phyloP scores from a whole-genome alignment of 2,888 invertebrate genomes.

The Ypsolopha scabrella region DNA sequence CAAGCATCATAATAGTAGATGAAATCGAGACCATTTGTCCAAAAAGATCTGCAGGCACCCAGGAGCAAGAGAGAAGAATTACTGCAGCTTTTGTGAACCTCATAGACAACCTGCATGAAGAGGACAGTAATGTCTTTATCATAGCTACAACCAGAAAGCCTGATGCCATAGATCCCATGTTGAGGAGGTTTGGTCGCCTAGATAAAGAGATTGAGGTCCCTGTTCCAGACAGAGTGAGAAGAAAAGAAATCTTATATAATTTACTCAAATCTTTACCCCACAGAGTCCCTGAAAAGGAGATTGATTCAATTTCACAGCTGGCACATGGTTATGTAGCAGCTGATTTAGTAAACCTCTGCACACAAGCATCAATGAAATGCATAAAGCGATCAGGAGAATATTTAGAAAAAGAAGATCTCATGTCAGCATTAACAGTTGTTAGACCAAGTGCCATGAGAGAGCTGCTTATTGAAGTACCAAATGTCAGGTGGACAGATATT shows the following conservation, averaged over 20 bases:
- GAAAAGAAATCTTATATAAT: slow-evolving; percentile 77
- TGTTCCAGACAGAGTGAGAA: slow-evolving; percentile 75
- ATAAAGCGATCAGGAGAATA: slow-evolving; percentile 50
- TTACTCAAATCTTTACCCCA: slow-evolving; percentile 71
- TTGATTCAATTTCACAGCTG: slow-evolving; percentile 74
- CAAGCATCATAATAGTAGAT: slow-evolving; percentile 85
- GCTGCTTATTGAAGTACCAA: slow-evolving; percentile 87
- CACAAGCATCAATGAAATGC: slow-evolving; percentile 77
- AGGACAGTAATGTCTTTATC: slow-evolving; percentile 72
- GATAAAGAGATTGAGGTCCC: slow-evolving; percentile 86
- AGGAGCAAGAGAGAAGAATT: slow-evolving; percentile 80
- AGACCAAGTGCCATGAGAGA: slow-evolving; percentile 94
- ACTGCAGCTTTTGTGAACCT: slow-evolving; percentile 72
- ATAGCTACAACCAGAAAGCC: slow-evolving; percentile 84
- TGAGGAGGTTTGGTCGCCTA: slow-evolving; percentile 84
- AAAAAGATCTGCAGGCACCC: slow-evolving; percentile 62
- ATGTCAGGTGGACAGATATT: slow-evolving; percentile 93
- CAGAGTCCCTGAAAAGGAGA: slow-evolving; percentile 63
- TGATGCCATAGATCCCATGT: slow-evolving; percentile 79
- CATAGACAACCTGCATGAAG: slow-evolving; percentile 72
- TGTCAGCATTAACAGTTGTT: slow-evolving; percentile 74
- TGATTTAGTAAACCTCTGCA: slow-evolving; percentile 83
- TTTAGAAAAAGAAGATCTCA: slow-evolving; percentile 68
- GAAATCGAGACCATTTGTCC: slow-evolving; percentile 87
- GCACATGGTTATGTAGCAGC: slow-evolving; percentile 94